Conservation (phyloP, 2,888 invertebrate genomes). For the Tipula vernalis region DNA sequence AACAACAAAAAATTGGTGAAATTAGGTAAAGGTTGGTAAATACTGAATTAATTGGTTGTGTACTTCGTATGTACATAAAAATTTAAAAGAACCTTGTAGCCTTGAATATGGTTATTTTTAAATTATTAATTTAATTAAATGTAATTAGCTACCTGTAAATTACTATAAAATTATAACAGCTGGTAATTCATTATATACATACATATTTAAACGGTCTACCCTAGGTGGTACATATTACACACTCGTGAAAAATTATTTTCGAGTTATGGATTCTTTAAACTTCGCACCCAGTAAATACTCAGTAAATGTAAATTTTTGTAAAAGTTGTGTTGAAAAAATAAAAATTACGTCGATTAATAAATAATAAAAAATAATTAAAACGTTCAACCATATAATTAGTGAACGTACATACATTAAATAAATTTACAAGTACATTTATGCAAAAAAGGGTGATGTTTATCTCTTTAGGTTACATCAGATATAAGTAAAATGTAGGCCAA, state of each 20-base stretch:
- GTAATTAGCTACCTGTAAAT: background rate
- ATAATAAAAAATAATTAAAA: too few species aligned
- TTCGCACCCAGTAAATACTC: background rate
- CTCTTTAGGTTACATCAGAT: background rate
- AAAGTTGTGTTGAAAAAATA: background rate
- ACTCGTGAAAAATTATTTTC: too few species aligned
- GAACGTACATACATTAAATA: too few species aligned
- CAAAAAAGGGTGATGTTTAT: background rate
- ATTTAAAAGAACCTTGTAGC: too few species aligned
- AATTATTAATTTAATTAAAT: background rate
- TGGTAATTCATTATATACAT: background rate
- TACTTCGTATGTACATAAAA: too few species aligned
- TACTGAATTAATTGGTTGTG: background rate
- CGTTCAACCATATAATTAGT: too few species aligned
- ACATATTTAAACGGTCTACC: background rate
- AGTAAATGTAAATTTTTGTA: background rate
- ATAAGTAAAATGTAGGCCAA: constrained; percentile 8
- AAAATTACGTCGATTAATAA: too few species aligned
- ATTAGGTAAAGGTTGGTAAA: background rate
- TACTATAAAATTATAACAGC: background rate
- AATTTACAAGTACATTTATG: too few species aligned
- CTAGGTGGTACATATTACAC: background rate
- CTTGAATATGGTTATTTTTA: too few species aligned
- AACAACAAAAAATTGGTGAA: background rate
- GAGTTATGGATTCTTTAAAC: background rate